Evolutionary conservation across 1,140 invertebrate species (phyloP), one percentile per base, ranked within the genome.

Genomic region (Orius insidiosus): DNA sequence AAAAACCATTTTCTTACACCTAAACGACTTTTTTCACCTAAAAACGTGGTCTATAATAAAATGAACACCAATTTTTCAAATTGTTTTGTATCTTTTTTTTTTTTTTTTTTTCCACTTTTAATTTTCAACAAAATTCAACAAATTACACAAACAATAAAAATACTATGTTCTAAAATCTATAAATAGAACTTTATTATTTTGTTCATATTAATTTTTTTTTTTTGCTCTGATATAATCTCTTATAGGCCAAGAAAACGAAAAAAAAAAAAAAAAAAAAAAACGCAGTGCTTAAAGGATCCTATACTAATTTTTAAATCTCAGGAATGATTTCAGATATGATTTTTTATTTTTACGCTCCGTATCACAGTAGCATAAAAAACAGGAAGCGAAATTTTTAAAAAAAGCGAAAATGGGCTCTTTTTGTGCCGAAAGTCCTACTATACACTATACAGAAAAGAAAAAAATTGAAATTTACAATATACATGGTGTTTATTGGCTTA

Each of bases 81-180:
- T 24, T 24, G 7, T 24, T 24, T 24, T n/a, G n/a, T n/a, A n/a
- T n/a, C n/a, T n/a, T n/a, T n/a, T 38, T 18, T 15, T 40, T 15
- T 6, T 40, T 40, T 15, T 15, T 13, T 18, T 40, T 30, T 9
- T 18, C 4, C 14, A 3, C 9, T 31, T 43, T 32, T 43, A 30
- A 24, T 11, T 43, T 43, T 16, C 41, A 43, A 43, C 41, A 43
- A 30, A 43, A 43, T 24, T 43, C 24, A 43, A 43, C 41, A 43
- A 16, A 30, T 43, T 43, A 43, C 24, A 24, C 24, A 43, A 43
- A 43, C 24, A 32, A 43, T 43, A 43, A 43, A 43, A 43, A 43
- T 43, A 36, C 14, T n/a, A 11, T 30, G 10, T 30, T 43, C 41
- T 43, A 30, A 30, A 31, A 9, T 43, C 41, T 32, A 43, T 43